These are phyloP conservation scores for Emys orbicularis DNA, from an alignment of 2,797 vertebrate genomes.

Conservation along the genomic window DNA sequence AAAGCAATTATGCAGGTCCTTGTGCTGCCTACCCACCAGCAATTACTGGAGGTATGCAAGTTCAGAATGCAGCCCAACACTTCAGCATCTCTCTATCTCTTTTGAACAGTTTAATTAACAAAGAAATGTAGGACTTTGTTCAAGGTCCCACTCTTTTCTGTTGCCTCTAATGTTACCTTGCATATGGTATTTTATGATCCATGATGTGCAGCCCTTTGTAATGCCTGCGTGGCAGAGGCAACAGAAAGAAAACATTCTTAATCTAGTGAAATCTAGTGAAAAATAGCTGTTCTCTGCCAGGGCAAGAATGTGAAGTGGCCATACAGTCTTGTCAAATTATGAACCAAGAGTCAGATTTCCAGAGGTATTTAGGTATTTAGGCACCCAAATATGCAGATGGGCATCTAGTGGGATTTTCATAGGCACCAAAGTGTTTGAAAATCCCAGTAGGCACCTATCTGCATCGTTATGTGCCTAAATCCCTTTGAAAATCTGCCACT, in stretches of 20 bases:
- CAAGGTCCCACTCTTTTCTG: slow-evolving; percentile 8
- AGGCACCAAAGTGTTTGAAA: not conserved
- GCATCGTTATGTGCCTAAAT: not conserved
- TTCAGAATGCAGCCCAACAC: not conserved
- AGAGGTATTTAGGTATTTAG: not conserved
- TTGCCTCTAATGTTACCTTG: not conserved
- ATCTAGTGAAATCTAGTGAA: no score
- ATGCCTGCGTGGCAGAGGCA: not conserved
- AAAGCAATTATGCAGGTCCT: no score
- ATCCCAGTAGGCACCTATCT: not conserved
- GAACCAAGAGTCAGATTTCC: not conserved
- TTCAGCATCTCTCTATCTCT: not conserved
- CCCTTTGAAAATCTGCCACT: not conserved
- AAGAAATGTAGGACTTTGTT: slow-evolving; percentile 28
- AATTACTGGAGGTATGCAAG: not conserved
- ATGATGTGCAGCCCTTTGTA: not conserved
- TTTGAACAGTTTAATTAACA: slow-evolving; percentile 33
- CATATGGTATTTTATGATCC: slow-evolving; percentile 12
- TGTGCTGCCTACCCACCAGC: no score
- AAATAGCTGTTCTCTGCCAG: not conserved
- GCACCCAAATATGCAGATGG: not conserved
- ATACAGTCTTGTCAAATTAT: not conserved
- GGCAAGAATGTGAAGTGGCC: not conserved
- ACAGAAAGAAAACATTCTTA: not conserved
- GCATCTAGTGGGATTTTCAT: not conserved